phyloP scores from a whole-genome alignment of 2,888 invertebrate species.

The Poecilus cupreus region DNA sequence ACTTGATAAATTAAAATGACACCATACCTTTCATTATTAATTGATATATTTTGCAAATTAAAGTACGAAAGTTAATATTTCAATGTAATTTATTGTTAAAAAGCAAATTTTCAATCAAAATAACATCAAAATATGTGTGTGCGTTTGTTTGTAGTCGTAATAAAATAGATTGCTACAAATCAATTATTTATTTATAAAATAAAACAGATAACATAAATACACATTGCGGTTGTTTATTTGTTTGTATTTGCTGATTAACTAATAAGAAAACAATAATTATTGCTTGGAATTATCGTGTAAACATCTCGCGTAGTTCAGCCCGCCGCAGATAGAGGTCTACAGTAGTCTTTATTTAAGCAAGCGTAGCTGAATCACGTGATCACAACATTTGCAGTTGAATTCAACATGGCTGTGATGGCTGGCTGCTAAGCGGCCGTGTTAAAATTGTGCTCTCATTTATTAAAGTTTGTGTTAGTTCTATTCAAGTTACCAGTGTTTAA shows the following conservation, averaged over 20 bases:
- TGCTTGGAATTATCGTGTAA: neutral
- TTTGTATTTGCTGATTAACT: neutral
- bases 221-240: neutral
- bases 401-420: slow-evolving; percentile 76
- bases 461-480: slow-evolving; percentile 63
- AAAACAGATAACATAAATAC: neutral
- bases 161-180: neutral
- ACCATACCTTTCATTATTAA: too few species aligned
- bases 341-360: neutral
- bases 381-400: slow-evolving; percentile 73
- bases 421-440: slow-evolving; percentile 74
- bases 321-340: slow-evolving; percentile 43
- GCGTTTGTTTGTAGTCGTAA: too few species aligned
- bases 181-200: neutral
- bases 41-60: too few species aligned
- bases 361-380: slow-evolving; percentile 75
- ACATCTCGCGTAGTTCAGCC: slow-evolving; percentile 58
- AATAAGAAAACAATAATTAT: slow-evolving; percentile 9
- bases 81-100: too few species aligned
- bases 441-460: slow-evolving; percentile 69
- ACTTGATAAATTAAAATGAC: too few species aligned
- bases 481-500: slow-evolving; percentile 68
- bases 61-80: too few species aligned
- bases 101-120: too few species aligned
- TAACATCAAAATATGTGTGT: too few species aligned